These are phyloP conservation scores for Volucella bombylans DNA, from an alignment of 2,888 invertebrate genomes.

Conservation along the genomic window DNA sequence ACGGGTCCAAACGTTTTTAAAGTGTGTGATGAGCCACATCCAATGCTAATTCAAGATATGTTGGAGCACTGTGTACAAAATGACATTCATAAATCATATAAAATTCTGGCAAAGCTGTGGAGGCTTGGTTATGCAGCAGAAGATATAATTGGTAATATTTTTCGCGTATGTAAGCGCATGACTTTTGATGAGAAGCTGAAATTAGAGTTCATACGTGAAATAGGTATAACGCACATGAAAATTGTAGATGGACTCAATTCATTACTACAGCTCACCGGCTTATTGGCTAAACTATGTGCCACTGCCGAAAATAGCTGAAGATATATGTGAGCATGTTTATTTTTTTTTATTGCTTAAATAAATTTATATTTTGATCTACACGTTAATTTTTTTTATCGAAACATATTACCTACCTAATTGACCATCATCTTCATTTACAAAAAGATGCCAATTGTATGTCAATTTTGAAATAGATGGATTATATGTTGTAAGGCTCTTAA, in stretches of 20 bases:
- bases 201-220: constrained; percentile 93
- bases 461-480: too few species aligned
- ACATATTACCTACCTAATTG: too few species aligned
- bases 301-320: constrained; percentile 76
- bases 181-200: constrained; percentile 91
- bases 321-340: not conserved
- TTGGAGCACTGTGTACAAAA: constrained; percentile 90
- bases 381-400: too few species aligned
- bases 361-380: too few species aligned
- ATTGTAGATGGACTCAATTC: constrained; percentile 94
- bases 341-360: not conserved
- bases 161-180: constrained; percentile 95
- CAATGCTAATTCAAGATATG: constrained; percentile 95
- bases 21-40: constrained; percentile 99
- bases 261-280: constrained; percentile 94
- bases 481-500: too few species aligned
- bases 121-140: constrained; percentile 97
- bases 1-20: constrained; percentile 97
- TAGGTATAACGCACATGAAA: constrained; percentile 94
- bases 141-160: constrained; percentile 97
- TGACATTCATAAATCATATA: constrained; percentile 93
- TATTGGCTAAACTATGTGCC: constrained; percentile 92
- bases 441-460: too few species aligned
- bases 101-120: constrained; percentile 94
- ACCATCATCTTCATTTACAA: too few species aligned